Percentiles rank a stretch among this genome's conserved stretches.
Conservation (phyloP, 2,888 invertebrate genomes). For the Fragum sueziense region DNA sequence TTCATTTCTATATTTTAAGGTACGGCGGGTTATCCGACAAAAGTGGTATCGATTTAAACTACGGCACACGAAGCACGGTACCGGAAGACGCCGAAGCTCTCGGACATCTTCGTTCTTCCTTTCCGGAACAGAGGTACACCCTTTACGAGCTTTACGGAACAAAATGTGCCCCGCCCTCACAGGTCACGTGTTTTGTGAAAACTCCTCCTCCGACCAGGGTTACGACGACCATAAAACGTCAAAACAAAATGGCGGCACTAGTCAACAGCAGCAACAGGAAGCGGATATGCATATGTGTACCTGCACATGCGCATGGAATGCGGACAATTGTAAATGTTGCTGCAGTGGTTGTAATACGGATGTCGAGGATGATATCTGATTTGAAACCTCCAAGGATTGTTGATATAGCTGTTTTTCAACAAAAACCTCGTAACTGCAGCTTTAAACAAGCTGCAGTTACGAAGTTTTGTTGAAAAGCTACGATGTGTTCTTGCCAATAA, state of each 20-base stretch:
- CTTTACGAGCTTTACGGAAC: constrained; percentile 62
- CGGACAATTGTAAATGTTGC: constrained; percentile 35
- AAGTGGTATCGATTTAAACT: constrained; percentile 77
- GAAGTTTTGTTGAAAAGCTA: too few species aligned
- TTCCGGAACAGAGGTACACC: constrained; percentile 76
- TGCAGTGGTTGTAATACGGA: constrained; percentile 35
- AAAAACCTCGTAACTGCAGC: too few species aligned
- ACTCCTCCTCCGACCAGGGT: constrained; percentile 35
- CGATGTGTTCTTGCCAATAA: background rate
- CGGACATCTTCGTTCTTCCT: constrained; percentile 76
- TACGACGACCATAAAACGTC: constrained; percentile 3
- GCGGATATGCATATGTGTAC: constrained; percentile 30
- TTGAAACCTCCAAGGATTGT: background rate
- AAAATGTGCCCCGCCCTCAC: constrained; percentile 60
- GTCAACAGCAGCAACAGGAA: constrained; percentile 17
- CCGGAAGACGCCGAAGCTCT: constrained; percentile 69
- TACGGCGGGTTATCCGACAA: constrained; percentile 74
- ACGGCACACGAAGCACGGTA: constrained; percentile 65
- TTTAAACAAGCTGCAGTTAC: too few species aligned
- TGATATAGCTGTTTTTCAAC: background rate
- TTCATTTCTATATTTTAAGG: too few species aligned
- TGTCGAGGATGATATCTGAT: constrained; percentile 26
- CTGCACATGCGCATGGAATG: constrained; percentile 48
- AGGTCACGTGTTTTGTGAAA: constrained; percentile 45
- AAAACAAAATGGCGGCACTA: constrained; percentile 8